Conservation (phyloP, 2,888 invertebrate species). For the Epirrita christyi region DNA sequence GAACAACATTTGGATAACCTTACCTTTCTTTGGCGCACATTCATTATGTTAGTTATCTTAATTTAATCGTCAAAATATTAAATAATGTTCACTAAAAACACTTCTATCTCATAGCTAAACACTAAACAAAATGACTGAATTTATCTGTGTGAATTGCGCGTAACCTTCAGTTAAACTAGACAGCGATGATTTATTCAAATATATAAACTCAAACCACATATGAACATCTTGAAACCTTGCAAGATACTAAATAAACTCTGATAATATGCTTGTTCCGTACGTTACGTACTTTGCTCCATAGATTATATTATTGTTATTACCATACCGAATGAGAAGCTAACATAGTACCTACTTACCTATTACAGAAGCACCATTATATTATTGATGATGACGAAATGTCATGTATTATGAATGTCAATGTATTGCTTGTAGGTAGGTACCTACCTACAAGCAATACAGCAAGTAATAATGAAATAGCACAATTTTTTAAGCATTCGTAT, state of each 20-base stretch:
- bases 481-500: not conserved
- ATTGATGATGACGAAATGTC: slow-evolving; percentile 9
- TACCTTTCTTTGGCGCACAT: slow-evolving; percentile 68
- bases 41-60: slow-evolving; percentile 46
- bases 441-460: not conserved
- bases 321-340: not conserved
- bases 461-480: slow-evolving; percentile 6
- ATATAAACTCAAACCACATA: slow-evolving; percentile 12
- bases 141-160: not conserved
- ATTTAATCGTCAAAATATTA: slow-evolving; percentile 10
- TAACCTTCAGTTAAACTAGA: slow-evolving; percentile 9
- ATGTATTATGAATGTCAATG: too few species aligned
- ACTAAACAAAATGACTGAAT: not conserved
- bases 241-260: slow-evolving; percentile 21
- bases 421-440: not conserved
- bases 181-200: not conserved
- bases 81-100: not conserved
- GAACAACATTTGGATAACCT: slow-evolving; percentile 27
- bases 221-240: slow-evolving; percentile 13
- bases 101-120: not conserved
- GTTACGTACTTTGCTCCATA: slow-evolving; percentile 18
- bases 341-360: slow-evolving; percentile 2
- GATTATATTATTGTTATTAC: not conserved
- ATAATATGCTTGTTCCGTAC: too few species aligned
- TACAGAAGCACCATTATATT: slow-evolving; percentile 17